Percentiles rank a stretch among this genome's conserved stretches.
phyloP scores from a whole-genome alignment of 2,797 vertebrate species.

The Rhinogobio ventralis region DNA sequence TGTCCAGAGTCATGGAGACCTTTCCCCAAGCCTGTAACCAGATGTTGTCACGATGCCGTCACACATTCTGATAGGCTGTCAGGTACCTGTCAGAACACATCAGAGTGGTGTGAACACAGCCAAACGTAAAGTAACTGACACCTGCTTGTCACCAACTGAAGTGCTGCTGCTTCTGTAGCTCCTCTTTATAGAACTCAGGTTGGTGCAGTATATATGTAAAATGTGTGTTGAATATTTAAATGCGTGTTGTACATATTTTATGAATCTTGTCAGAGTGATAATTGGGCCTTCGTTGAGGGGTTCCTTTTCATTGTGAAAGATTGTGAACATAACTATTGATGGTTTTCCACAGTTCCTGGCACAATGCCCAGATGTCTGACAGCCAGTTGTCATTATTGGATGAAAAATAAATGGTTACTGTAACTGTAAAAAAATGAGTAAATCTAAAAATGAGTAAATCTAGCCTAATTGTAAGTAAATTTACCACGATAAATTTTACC shows the following conservation, averaged over 20 bases:
- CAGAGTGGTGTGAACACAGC: slow-evolving; percentile 36
- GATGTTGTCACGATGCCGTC: slow-evolving; percentile 47
- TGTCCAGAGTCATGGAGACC: not conserved
- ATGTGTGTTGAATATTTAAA: not conserved
- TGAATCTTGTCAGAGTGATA: slow-evolving; percentile 23
- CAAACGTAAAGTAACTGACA: slow-evolving; percentile 50
- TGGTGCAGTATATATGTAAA: not conserved
- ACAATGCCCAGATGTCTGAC: not conserved
- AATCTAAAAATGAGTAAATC: too few species aligned
- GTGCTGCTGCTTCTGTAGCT: slow-evolving; percentile 5
- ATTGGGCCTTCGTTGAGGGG: slow-evolving; percentile 8
- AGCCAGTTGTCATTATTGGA: not conserved
- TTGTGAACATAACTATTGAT: not conserved
- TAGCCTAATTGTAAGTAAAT: not conserved
- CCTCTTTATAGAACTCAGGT: not conserved
- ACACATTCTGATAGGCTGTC: slow-evolving; percentile 49
- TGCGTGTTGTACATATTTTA: slow-evolving; percentile 21
- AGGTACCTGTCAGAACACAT: slow-evolving; percentile 52
- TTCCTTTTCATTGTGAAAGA: slow-evolving; percentile 11
- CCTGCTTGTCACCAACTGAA: slow-evolving; percentile 52
- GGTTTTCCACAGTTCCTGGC: not conserved
- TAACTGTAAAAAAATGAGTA: not conserved
- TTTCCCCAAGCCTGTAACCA: not conserved
- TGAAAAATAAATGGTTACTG: not conserved
- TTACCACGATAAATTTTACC: not conserved